Percentiles rank a stretch among this genome's conserved stretches.
Evolutionary conservation across 2,888 invertebrate genomes (phyloP).

Genomic region (Agrotis segetum): DNA sequence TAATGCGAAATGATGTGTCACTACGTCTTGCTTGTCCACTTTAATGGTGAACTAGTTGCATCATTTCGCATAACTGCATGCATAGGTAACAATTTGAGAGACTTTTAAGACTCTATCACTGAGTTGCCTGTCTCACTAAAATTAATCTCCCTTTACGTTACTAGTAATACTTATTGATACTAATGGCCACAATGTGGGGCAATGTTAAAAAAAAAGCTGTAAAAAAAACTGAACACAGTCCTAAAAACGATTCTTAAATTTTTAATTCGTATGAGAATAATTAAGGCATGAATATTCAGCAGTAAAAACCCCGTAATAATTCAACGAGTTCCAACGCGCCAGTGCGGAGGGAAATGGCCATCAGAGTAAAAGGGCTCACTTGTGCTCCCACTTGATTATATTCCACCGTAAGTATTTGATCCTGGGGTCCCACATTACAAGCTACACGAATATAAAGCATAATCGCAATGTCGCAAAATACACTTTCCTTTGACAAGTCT

Average conservation of each 20-base stretch:
- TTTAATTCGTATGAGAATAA: constrained; percentile 46
- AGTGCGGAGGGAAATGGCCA: constrained; percentile 69
- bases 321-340: constrained; percentile 55
- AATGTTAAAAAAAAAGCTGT: no score
- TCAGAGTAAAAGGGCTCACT: constrained; percentile 70
- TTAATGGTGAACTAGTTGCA: no score
- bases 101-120: no score
- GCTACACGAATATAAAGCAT: constrained; percentile 63
- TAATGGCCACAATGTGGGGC: no score
- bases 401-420: constrained; percentile 69
- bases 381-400: constrained; percentile 76
- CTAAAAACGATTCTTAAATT: constrained; percentile 25
- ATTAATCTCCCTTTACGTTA: no score
- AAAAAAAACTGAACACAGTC: neutral
- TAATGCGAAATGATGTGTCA: no score
- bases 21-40: no score
- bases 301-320: constrained; percentile 59
- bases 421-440: constrained; percentile 52
- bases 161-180: no score
- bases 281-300: constrained; percentile 60
- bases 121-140: no score
- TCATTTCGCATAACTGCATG: no score
- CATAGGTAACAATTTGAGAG: no score
- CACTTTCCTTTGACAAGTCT: constrained; percentile 55
- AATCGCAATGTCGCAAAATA: constrained; percentile 53